Conservation (phyloP, 2,888 invertebrate genomes). For the Luperina nickerlii region DNA sequence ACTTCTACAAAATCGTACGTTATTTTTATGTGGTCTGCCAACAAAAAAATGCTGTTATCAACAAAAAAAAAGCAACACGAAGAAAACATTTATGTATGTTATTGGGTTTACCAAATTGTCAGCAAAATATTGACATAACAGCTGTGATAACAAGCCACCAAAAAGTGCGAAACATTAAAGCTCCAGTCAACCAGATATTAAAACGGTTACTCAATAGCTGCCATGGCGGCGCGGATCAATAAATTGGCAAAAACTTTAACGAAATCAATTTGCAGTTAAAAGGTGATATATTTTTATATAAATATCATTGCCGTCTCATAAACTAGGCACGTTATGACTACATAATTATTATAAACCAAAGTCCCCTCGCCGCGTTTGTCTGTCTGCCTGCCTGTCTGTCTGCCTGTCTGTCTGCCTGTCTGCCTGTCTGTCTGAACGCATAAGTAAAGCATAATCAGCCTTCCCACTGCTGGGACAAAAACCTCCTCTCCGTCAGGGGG, state of each 20-base stretch:
- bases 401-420: too few relatives aligned
- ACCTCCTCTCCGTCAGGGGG: too few relatives aligned
- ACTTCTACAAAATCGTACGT: neutral
- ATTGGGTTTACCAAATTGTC: neutral
- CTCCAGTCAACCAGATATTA: constrained; percentile 1
- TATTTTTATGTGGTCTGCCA: too few relatives aligned
- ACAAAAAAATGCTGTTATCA: too few relatives aligned
- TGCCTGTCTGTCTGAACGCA: neutral
- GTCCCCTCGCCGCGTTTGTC: neutral
- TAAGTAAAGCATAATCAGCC: too few relatives aligned
- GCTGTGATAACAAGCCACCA: neutral
- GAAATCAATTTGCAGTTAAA: constrained; percentile 11
- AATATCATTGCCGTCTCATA: constrained; percentile 4
- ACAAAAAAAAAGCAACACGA: neutral
- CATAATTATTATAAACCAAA: neutral
- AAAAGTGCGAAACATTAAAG: neutral
- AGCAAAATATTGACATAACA: neutral
- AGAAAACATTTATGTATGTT: neutral
- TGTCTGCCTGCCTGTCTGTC: neutral
- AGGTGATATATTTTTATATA: constrained; percentile 3
- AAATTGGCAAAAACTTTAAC: constrained; percentile 16
- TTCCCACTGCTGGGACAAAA: too few relatives aligned
- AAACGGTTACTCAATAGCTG: constrained; percentile 8
- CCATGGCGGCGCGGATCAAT: constrained; percentile 6
- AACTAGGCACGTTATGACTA: neutral